phyloP scores from a whole-genome alignment of 92 coral and sea anemone species.

The Epizoanthus stellaris region DNA sequence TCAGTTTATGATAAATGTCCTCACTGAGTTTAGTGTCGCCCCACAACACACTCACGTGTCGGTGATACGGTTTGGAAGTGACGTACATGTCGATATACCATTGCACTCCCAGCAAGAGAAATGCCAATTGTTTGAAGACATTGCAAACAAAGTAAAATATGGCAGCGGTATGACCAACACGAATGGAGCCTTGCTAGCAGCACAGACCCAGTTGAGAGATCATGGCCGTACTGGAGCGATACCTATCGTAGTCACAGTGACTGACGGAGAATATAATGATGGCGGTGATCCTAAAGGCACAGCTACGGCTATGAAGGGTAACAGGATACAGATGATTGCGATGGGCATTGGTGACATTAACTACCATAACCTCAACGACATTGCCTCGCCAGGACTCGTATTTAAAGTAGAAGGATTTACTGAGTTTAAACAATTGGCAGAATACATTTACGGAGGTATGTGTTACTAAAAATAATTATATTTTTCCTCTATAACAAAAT shows the following conservation, averaged over 20 bases:
- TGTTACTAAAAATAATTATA: not conserved
- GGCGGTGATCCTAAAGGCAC: not conserved
- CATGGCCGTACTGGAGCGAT: not conserved
- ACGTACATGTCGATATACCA: not conserved
- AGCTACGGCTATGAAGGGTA: not conserved
- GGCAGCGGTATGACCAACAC: not conserved
- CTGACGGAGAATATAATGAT: not conserved
- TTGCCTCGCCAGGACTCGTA: conserved; percentile 13
- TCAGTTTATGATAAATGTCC: not conserved
- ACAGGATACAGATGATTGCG: not conserved
- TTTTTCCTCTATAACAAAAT: too few species aligned
- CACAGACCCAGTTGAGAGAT: not conserved
- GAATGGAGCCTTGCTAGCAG: not conserved
- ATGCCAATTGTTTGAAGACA: not conserved
- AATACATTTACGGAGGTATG: not conserved
- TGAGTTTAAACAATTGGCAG: not conserved
- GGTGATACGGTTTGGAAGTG: not conserved
- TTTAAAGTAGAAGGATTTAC: not conserved
- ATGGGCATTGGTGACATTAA: not conserved
- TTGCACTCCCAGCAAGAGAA: conserved; percentile 1
- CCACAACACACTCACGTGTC: conserved; percentile 5
- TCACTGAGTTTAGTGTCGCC: conserved; percentile 14
- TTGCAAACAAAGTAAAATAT: not conserved
- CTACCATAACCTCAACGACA: not conserved
- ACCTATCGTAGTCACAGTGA: not conserved